Evolutionary conservation across 2,888 invertebrate genomes (phyloP).

Genomic region (Zelleria hepariella): DNA sequence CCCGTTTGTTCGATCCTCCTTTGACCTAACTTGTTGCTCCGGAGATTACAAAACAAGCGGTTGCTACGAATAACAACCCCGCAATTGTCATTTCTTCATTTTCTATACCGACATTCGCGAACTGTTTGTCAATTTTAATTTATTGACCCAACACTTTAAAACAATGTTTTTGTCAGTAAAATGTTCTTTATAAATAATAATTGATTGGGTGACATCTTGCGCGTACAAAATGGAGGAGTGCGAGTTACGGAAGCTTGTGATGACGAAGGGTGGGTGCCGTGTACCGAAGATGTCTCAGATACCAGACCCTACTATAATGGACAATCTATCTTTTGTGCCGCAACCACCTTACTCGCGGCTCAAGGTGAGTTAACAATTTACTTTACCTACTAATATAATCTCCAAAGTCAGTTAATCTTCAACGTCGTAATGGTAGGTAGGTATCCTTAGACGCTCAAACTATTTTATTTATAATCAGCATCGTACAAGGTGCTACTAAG

Average conservation of each 20-base stretch:
- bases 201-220: not conserved
- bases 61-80: not conserved
- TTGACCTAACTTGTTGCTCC: not conserved
- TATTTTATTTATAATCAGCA: too few relatives aligned
- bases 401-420: too few relatives aligned
- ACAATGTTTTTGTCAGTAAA: not conserved
- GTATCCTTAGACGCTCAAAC: too few relatives aligned
- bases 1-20: not conserved
- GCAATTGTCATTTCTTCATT: not conserved
- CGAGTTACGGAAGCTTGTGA: slow-evolving; percentile 51
- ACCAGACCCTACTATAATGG: slow-evolving; percentile 49
- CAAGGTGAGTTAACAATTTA: slow-evolving; percentile 35
- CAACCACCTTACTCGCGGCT: slow-evolving; percentile 54
- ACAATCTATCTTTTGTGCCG: slow-evolving; percentile 50
- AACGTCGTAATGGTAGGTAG: too few relatives aligned
- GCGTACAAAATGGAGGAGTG: slow-evolving; percentile 47
- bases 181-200: not conserved
- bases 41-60: not conserved
- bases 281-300: slow-evolving; percentile 51
- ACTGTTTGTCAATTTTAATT: too few relatives aligned
- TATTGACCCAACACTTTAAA: too few relatives aligned
- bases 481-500: too few relatives aligned
- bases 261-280: slow-evolving; percentile 58
- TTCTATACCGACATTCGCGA: too few relatives aligned
- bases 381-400: too few relatives aligned